Evolutionary conservation across 2,113 vertebrate species (phyloP), one percentile per base, ranked within the genome.

Genomic region (Lampris incognitus): DNA sequence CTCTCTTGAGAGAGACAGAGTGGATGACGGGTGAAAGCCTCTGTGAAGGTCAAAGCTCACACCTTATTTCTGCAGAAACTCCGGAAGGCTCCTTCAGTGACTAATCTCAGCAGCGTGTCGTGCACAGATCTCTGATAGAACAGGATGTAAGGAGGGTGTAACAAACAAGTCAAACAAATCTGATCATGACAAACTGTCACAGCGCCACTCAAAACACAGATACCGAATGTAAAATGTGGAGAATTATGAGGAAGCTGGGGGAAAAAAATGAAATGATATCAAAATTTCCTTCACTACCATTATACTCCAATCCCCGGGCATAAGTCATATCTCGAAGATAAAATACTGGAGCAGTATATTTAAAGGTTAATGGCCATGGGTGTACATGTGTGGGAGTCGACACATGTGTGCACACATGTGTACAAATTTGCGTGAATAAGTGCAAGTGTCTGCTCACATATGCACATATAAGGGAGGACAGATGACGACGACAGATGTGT

Each of bases 401-500:
- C 54, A 37, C 38, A 51, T 56, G 74, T 24, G 38, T 59, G 64
- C 9, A 3, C 6, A 1, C 42, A 36, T 36, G 46, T 36, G 44
- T 37, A 60, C 76, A 50, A 69, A 83, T 74, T 84, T 48, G 78
- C 71, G 79, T 72, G 79, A 84, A 79, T 78, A 75, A 76, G 86
- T 69, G 67, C 68, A 83, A 84, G 86, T 86, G 87, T 82, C 84
- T 87, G 79, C 83, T 82, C 86, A 82, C 69, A 72, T 76, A 58
- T 83, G 74, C 81, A 78, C 69, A 88, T 66, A 86, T 84, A 64
- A 85, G 58, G 75, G 51, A 48, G 82, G 90, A 89, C 81, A 88
- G 87, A 90, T 83, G 87, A 89, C 67, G 86, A 83, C 89, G 89
- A 89, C 90, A 91, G 86, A 89, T 89, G 89, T 85, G 84, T 78